A percentile compares a stretch with the other conserved stretches of the same genome.
These are phyloP conservation scores for Julus scanicus DNA, from an alignment of 2,888 invertebrate genomes.

Conservation along the genomic window DNA sequence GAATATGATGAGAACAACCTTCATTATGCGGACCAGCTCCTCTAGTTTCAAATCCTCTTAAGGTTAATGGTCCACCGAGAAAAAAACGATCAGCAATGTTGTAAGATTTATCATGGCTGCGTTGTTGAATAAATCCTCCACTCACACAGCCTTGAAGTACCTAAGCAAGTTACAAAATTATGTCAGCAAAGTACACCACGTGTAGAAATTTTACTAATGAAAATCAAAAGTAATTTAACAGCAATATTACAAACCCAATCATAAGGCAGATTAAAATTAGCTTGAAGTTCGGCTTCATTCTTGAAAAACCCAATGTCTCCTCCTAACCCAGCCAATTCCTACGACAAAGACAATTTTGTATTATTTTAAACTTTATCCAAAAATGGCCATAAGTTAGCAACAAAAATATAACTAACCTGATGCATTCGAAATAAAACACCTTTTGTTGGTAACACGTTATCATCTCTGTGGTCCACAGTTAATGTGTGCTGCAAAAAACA, in stretches of 20 bases:
- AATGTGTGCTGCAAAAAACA: slow-evolving; percentile 77
- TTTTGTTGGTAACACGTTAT: slow-evolving; percentile 79
- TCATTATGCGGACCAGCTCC: slow-evolving; percentile 89
- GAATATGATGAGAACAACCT: slow-evolving; percentile 69
- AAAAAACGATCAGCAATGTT: slow-evolving; percentile 81
- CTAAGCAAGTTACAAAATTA: slow-evolving; percentile 65
- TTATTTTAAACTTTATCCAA: not conserved
- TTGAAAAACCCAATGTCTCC: slow-evolving; percentile 92
- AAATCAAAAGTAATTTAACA: not conserved
- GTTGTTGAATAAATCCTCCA: slow-evolving; percentile 73
- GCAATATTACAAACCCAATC: slow-evolving; percentile 70
- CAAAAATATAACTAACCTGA: slow-evolving; percentile 27
- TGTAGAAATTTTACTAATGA: not conserved
- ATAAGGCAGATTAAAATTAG: slow-evolving; percentile 74
- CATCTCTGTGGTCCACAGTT: slow-evolving; percentile 82
- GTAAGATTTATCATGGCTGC: slow-evolving; percentile 73
- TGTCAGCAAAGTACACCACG: not conserved
- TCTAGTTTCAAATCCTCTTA: slow-evolving; percentile 87
- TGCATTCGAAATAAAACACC: slow-evolving; percentile 75
- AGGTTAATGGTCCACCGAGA: slow-evolving; percentile 87
- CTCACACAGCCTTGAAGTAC: slow-evolving; percentile 78
- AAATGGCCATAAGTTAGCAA: not conserved
- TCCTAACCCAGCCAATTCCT: slow-evolving; percentile 89
- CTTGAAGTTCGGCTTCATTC: slow-evolving; percentile 80
- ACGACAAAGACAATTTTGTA: not conserved